Evolutionary conservation across 2,113 vertebrate genomes (phyloP), one percentile per base, ranked within the genome.

Genomic region (Seriola dumerili): DNA sequence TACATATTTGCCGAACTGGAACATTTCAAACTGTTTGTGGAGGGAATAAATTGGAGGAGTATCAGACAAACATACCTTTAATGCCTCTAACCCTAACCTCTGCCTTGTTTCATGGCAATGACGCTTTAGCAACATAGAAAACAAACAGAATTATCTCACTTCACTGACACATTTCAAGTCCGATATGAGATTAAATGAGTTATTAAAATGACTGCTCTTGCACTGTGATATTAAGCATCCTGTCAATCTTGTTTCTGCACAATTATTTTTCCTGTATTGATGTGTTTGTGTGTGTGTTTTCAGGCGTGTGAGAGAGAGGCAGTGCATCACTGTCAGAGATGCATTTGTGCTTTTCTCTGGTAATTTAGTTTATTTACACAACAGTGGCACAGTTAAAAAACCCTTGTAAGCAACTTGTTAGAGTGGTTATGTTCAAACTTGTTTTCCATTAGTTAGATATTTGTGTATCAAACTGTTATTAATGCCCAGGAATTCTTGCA

Each of bases 321-420:
- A 0, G 25, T 16, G 25, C n/a, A 10, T 42, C 54, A 42, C 32
- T 52, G 36, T 46, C 36, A 73, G 67, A 83, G 69, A 66, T 62
- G 12, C n/a, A 66, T 74, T 10, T 32, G 34, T 4, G 73, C 32
- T 75, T 55, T 36, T 72, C 46, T 65, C 48, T 57, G 55, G 8
- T 14, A n/a, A 36, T 38, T 9, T 9, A 42, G 61, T 46, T 57
- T 85, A 59, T 83, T 89, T 76, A 84, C 77, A 79, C 67, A 85
- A 74, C 76, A 5, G 16, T 3, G 21, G 67, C 57, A 50, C 0
- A 14, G 57, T 19, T 16, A 36, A 34, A 44, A 65, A 25, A 34
- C 11, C 57, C 73, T 57, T n/a, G 11, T 29, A 76, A 34, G 32
- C n/a, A 40, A 32, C 80, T 8, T 6, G 52, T 62, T 8, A 14